phyloP scores from a whole-genome alignment of 2,888 invertebrate species.

The Sinhomidia bicolor region DNA sequence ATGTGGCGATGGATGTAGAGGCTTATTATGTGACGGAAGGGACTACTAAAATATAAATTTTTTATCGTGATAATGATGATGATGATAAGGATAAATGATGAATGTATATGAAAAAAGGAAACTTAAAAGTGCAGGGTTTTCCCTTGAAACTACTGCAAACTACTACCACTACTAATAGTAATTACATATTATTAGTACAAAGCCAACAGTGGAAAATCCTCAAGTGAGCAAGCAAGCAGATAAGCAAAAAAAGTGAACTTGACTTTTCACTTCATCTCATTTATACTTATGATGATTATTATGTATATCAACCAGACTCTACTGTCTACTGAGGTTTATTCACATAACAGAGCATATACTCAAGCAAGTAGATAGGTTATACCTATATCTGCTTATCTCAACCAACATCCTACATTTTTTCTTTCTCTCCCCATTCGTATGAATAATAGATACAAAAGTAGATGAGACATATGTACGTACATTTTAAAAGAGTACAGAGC shows the following conservation, averaged over 20 bases:
- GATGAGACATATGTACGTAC: background rate
- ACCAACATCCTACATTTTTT: slow-evolving; percentile 47
- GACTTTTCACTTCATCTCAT: slow-evolving; percentile 36
- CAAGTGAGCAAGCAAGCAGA: slow-evolving; percentile 41
- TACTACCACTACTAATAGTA: background rate
- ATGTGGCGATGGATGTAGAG: slow-evolving; percentile 26
- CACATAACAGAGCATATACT: too few relatives aligned
- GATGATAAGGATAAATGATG: background rate
- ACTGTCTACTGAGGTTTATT: background rate
- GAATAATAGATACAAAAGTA: background rate
- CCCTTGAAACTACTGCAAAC: background rate
- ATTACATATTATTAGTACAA: background rate
- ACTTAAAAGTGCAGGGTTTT: background rate
- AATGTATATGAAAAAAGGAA: slow-evolving; percentile 12
- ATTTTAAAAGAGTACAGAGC: slow-evolving; percentile 20
- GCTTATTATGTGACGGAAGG: slow-evolving; percentile 42
- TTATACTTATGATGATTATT: too few relatives aligned
- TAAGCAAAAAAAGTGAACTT: slow-evolving; percentile 29
- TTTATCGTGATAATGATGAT: background rate
- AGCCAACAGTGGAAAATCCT: slow-evolving; percentile 1
- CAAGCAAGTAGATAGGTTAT: background rate
- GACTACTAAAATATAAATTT: background rate
- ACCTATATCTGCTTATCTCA: slow-evolving; percentile 46
- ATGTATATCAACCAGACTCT: too few relatives aligned
- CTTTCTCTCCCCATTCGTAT: too few relatives aligned